These are phyloP conservation scores for Melanotaenia nigrans DNA, from an alignment of 2,797 vertebrate genomes.

Conservation along the genomic window DNA sequence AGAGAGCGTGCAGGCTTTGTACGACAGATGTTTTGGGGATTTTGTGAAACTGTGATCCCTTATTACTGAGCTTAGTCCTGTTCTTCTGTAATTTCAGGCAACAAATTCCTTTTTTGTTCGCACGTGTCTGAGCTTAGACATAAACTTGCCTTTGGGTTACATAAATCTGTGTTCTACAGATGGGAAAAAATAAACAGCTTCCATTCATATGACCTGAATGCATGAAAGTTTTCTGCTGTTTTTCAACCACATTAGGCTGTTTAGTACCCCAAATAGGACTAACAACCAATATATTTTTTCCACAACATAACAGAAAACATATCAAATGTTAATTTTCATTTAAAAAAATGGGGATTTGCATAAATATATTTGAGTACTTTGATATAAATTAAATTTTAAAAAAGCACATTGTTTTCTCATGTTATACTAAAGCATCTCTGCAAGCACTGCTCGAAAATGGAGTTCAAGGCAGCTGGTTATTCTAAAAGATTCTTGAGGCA, in stretches of 20 bases:
- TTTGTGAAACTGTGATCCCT: slow-evolving; percentile 39
- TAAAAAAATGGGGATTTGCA: not conserved
- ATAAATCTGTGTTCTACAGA: slow-evolving; percentile 33
- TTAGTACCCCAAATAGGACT: not conserved
- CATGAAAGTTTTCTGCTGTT: not conserved
- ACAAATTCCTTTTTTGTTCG: slow-evolving; percentile 32
- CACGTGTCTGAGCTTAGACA: slow-evolving; percentile 45
- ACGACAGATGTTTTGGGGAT: slow-evolving; percentile 52
- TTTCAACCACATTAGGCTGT: not conserved
- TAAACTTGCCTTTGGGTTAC: slow-evolving; percentile 37
- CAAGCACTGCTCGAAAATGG: not conserved
- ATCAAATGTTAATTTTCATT: not conserved
- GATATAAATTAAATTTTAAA: too few species aligned
- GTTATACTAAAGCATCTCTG: not conserved
- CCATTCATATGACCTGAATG: not conserved
- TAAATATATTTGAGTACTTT: too few species aligned
- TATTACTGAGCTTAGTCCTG: slow-evolving; percentile 44
- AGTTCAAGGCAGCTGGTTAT: not conserved
- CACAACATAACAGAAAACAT: not conserved
- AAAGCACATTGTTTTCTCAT: not conserved
- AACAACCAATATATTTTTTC: not conserved
- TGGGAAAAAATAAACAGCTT: not conserved
- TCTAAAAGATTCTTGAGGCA: not conserved
- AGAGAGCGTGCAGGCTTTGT: slow-evolving; percentile 29
- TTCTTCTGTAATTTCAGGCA: slow-evolving; percentile 26